Evolutionary conservation across 2,113 vertebrate species (phyloP), one percentile per base, ranked within the genome.

Genomic region (Pseudolaguvia tuberculata): DNA sequence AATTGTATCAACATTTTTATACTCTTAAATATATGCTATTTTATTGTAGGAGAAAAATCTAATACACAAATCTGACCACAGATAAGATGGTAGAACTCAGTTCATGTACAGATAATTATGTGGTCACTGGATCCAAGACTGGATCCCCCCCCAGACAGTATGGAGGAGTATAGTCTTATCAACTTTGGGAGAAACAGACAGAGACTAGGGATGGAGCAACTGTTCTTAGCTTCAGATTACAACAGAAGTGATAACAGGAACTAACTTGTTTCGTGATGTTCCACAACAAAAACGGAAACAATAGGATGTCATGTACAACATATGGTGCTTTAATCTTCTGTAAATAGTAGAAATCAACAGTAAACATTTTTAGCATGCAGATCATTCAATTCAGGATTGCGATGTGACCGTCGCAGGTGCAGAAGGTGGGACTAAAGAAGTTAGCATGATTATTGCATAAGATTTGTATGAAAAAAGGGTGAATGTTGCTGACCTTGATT

Each of bases 401-500:
- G 45, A 50, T 27, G 42, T 27, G 63, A 66, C 23, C 48, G 63
- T 48, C 23, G 45, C 45, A 47, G 3, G n/a, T 65, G 62, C 21
- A 65, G 3, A 4, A 50, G 63, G 63, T 66, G 63, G n/a, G 45
- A 66, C 45, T 50, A 23, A 8, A 45, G 5, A 27, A 23, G n/a
- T 45, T 21, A 5, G 27, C 39, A 47, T 8, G 39, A n/a, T 50
- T 17, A 21, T 25, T 27, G 27, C 9, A 65, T 18, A 15, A 55
- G n/a, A 31, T 10, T 3, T 21, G 53, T 12, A 29, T 42, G 17
- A 50, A 50, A 50, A 18, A 50, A 50, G 47, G 12, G 21, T 17
- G 2, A 8, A 1, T 51, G 51, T 8, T 17, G 53, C 50, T 7
- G 12, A 94, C 96, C 94, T 96, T 95, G 84, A 97, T 91, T 29